These are phyloP conservation scores for Paracentrotus lividus DNA, from an alignment of 53 echinoderm and acorn worm species.

Conservation along the genomic window DNA sequence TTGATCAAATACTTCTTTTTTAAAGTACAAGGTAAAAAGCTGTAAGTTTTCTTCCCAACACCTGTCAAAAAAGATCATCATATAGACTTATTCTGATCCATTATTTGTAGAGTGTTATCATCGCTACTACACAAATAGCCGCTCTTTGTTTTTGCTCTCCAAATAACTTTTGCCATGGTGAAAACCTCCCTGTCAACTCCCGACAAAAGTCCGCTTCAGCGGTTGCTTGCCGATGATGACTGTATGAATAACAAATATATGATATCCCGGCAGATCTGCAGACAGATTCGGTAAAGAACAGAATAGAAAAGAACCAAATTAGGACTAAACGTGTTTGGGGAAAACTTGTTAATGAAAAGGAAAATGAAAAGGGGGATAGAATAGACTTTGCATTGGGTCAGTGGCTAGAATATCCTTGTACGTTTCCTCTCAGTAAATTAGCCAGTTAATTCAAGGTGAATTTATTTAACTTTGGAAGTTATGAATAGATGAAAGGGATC, in stretches of 20 bases:
- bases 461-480: constrained; percentile 10
- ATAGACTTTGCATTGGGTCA: not conserved
- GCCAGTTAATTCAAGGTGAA: constrained; percentile 38
- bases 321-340: not conserved
- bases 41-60: not conserved
- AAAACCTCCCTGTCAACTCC: constrained; percentile 44
- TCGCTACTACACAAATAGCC: not conserved
- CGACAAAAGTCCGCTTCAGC: not conserved
- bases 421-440: constrained; percentile 52
- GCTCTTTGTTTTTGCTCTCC: constrained; percentile 24
- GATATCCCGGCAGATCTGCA: not conserved
- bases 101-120: constrained; percentile 5
- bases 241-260: constrained; percentile 21
- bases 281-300: not conserved
- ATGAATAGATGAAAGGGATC: constrained; percentile 58
- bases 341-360: not conserved
- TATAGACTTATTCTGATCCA: not conserved
- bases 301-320: not conserved
- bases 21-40: no score
- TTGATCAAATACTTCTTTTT: no score
- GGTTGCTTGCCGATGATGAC: not conserved
- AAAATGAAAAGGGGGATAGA: no score
- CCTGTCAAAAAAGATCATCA: not conserved
- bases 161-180: constrained; percentile 7
- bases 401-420: constrained; percentile 30